Conservation (phyloP, 2,113 vertebrate genomes). For the Amia ocellicauda region DNA sequence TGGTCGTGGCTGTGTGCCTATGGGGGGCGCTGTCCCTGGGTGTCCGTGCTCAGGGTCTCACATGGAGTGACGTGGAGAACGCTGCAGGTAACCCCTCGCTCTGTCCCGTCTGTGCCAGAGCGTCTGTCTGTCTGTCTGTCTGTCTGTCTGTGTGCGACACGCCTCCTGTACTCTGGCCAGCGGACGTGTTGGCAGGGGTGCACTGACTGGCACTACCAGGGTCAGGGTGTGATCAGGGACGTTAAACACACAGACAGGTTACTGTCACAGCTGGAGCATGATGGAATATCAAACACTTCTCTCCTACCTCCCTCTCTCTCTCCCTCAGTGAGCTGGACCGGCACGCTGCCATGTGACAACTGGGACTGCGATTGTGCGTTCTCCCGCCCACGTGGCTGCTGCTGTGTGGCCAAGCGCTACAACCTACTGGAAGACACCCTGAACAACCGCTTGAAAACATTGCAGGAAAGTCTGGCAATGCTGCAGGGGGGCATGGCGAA, state of each 20-base stretch:
- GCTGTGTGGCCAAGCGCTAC: slow-evolving; percentile 49
- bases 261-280: too few species aligned
- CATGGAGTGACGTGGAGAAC: slow-evolving; percentile 23
- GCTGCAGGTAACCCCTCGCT: slow-evolving; percentile 42
- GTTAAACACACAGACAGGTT: too few species aligned
- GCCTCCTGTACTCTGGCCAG: too few species aligned
- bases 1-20: slow-evolving; percentile 41
- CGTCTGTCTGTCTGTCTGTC: background rate
- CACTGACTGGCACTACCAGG: too few species aligned
- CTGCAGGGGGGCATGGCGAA: slow-evolving; percentile 30
- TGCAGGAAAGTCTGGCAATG: slow-evolving; percentile 27
- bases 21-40: slow-evolving; percentile 46
- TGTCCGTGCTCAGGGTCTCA: slow-evolving; percentile 20
- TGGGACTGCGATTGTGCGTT: slow-evolving; percentile 61
- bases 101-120: background rate
- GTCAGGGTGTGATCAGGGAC: too few species aligned
- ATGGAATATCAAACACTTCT: background rate
- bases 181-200: too few species aligned
- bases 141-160: background rate
- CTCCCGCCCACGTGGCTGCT: slow-evolving; percentile 49
- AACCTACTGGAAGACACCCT: slow-evolving; percentile 36
- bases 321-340: slow-evolving; percentile 29
- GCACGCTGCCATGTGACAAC: slow-evolving; percentile 35
- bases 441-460: slow-evolving; percentile 18
- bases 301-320: background rate